phyloP scores from a whole-genome alignment of 1,140 invertebrate species.

The Geopemphigus sp. region DNA sequence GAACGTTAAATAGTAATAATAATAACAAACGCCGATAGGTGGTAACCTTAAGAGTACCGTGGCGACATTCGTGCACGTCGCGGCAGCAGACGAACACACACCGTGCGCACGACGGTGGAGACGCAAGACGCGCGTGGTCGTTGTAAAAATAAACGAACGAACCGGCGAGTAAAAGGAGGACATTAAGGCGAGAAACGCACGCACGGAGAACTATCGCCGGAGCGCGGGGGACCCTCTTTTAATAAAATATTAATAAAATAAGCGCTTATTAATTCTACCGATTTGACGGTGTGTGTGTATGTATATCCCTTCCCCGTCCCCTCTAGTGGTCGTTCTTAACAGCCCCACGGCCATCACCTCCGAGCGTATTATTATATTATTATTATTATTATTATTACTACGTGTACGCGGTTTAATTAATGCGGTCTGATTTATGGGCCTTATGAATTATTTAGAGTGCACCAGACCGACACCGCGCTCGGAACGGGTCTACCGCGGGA shows the following conservation, averaged over 20 bases:
- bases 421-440: slow-evolving; percentile 46
- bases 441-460: slow-evolving; percentile 49
- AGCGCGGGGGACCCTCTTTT: slow-evolving; percentile 18
- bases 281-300: slow-evolving; percentile 30
- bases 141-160: no score
- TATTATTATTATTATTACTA: no score
- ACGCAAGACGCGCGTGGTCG: no score
- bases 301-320: no score
- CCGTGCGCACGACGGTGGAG: no score
- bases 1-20: no score
- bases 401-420: slow-evolving; percentile 45
- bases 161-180: slow-evolving; percentile 19
- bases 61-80: no score
- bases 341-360: slow-evolving; percentile 3
- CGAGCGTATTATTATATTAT: slow-evolving; percentile 40
- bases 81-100: no score
- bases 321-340: no score
- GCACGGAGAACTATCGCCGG: not conserved
- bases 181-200: slow-evolving; percentile 4
- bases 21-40: no score
- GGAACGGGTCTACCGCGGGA: no score
- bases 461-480: slow-evolving; percentile 38
- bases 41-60: no score
- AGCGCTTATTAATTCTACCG: slow-evolving; percentile 48
- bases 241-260: slow-evolving; percentile 49